Evolutionary conservation across 2,113 vertebrate genomes (phyloP), one percentile per base, ranked within the genome.

Genomic region (Poeciliopsis turrubarensis): DNA sequence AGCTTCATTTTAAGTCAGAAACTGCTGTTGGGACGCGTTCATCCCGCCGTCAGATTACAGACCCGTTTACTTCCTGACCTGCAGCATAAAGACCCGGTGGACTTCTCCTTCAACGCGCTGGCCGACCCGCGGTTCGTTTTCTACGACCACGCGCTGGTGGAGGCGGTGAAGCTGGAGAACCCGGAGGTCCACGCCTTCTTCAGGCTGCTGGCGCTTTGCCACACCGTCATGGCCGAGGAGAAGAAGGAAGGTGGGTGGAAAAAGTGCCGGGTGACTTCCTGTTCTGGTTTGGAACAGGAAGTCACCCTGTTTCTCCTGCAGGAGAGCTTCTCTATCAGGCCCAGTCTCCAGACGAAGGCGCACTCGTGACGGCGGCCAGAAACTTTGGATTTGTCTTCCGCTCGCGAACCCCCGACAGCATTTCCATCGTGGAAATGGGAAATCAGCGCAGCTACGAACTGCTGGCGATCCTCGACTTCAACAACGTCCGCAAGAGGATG

Each of bases 341-440:
- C 26, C 98, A 99, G 80, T 99, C 98, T 81, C 98, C 98, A 57
- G 98, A 99, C 1, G 98, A 99, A 86, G 97, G 96, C 9, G 97
- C 98, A 2, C 83, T 99, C 5, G 97, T 99, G 39, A 99, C 97
- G 0, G 97, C 97, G 2, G 96, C 98, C 62, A 95, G 98, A 67
- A 98, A 97, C 91, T 98, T 99, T 60, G 98, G 98, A 0, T 98
- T 99, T 65, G 96, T 99, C 60, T 99, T 99, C 73, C 91, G 89
- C 60, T 96, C 96, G 19, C 96, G 97, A 0, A 97, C 96, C 0
- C 95, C 96, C 0, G 96, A 97, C 88, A 97, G 95, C 14, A 95
- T 99, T 78, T 95, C 94, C 0, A 86, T 98, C 0, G 89, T 97
- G 31, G 96, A 99, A 90, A 96, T 97, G 96, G 98, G 97, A 29